Base-by-base conservation (phyloP, 2,888 invertebrate species). In the Trissolcus brochymenae region DNA sequence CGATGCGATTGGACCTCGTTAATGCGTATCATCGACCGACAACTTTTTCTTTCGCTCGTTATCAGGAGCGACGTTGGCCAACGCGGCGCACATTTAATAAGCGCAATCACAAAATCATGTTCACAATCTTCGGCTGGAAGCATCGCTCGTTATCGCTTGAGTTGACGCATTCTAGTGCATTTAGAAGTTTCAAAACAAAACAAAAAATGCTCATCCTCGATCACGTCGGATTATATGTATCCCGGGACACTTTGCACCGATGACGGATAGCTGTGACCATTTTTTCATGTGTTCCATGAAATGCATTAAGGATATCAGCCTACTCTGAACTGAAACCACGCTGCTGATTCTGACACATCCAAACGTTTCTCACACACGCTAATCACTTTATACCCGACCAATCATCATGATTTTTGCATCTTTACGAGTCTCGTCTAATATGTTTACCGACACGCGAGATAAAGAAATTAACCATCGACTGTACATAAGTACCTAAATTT, bases 11-110 rank as follows among this genome's bases (percentile, higher is more conserved):
- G 60, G 62, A 68, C 56, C 55, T 68, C 49, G 60, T 78, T 78
- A 73, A 78, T 53, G 46, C 41, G 72, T 35, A 55, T 49, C 59
- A 41, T 49, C 17, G 62, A 43, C 49, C 60, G 51, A 60, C 70
- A 73, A 78, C 74, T 78, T 74, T 73, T 77, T 77, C 74, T 70
- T 65, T 74, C 78, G 66, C 78, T 74, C 25, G 62, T 66, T 74
- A 74, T 74, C 70, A 59, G 49, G 17, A 51, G 50, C 60, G 55
- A 56, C 56, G 65, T 66, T 62, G 53, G 77, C 61, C 68, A 25
- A 25, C 25, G 25, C 25, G 19, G 53, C 60, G 40, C 16, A 11
- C 73, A 29, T 74, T 78, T 74, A 78, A 78, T 78, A 78, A 78
- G 54, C 46, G 62, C 66, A 74, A 78, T 78, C 74, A 74, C 57